These are phyloP conservation scores for Priocnemis perturbator DNA, from an alignment of 2,888 invertebrate species.

Conservation along the genomic window DNA sequence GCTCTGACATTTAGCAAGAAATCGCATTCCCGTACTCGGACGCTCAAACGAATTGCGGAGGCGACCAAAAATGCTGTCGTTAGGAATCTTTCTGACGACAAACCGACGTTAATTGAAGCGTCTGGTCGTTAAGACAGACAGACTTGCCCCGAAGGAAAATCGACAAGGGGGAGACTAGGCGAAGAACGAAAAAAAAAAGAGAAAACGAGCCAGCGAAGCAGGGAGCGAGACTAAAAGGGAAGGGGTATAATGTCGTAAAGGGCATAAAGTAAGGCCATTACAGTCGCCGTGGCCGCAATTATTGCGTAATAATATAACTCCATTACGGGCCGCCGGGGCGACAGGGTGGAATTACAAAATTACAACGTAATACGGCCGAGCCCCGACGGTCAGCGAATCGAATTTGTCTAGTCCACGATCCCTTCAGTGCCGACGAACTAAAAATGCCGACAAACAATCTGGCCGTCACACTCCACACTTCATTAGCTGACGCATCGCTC, in stretches of 20 bases:
- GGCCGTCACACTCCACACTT: constrained; percentile 4
- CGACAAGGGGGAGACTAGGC: neutral
- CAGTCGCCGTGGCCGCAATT: constrained; percentile 52
- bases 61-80: neutral
- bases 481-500: too few species aligned
- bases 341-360: constrained; percentile 58
- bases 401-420: constrained; percentile 16
- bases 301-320: constrained; percentile 59
- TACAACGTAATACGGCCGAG: constrained; percentile 51
- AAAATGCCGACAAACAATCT: constrained; percentile 16
- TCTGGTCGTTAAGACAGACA: constrained; percentile 35
- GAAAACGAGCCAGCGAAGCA: constrained; percentile 20
- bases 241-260: constrained; percentile 39
- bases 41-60: neutral
- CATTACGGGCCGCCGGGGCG: constrained; percentile 48
- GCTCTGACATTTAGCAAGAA: too few species aligned
- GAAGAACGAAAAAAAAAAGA: constrained; percentile 7
- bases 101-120: constrained; percentile 52
- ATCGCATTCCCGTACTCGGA: neutral
- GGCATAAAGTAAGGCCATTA: constrained; percentile 43
- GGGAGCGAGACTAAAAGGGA: neutral
- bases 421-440: neutral
- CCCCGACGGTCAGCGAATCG: constrained; percentile 35
- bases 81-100: constrained; percentile 27
- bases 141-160: constrained; percentile 1